Percentiles rank a stretch among this genome's conserved stretches.
Conservation (phyloP, 2,888 invertebrate genomes). For the Cryptophagus acutangulus region DNA sequence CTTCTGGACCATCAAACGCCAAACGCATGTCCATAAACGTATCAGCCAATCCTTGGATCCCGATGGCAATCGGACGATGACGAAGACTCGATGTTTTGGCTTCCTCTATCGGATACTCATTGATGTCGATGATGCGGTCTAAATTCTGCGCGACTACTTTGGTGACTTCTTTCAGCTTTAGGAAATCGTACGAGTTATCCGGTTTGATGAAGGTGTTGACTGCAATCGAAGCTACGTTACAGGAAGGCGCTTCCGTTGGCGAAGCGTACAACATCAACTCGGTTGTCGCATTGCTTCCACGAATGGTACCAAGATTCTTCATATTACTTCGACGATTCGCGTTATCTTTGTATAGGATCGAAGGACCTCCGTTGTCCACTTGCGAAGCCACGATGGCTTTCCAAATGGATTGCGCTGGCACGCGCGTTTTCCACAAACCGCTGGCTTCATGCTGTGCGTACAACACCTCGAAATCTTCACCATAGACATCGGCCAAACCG, state of each 20-base stretch:
- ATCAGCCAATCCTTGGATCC: constrained; percentile 96
- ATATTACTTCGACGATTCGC: constrained; percentile 98
- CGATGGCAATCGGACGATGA: constrained; percentile 85
- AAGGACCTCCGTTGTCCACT: constrained; percentile 97
- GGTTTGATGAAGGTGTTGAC: constrained; percentile 87
- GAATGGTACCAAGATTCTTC: constrained; percentile 96
- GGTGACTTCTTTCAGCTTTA: constrained; percentile 78
- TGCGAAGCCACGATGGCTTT: constrained; percentile 90
- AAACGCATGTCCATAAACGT: constrained; percentile 88
- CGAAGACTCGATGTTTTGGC: constrained; percentile 81
- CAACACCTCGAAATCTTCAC: constrained; percentile 86
- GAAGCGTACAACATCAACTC: constrained; percentile 95
- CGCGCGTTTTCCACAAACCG: constrained; percentile 56
- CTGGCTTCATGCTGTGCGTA: constrained; percentile 82
- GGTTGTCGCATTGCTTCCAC: constrained; percentile 95
- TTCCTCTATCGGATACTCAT: constrained; percentile 91
- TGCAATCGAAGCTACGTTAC: constrained; percentile 95
- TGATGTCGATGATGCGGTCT: constrained; percentile 95
- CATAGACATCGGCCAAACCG: constrained; percentile 88
- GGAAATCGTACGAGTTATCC: constrained; percentile 77
- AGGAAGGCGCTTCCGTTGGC: constrained; percentile 91
- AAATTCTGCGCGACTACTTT: constrained; percentile 87
- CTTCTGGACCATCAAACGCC: constrained; percentile 88
- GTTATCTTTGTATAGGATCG: constrained; percentile 94
- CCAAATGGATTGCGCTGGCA: constrained; percentile 87